A percentile compares a stretch with the other conserved stretches of the same genome.
These are phyloP conservation scores for Marmota monax DNA, from an alignment of 2,113 vertebrate species.

Conservation along the genomic window DNA sequence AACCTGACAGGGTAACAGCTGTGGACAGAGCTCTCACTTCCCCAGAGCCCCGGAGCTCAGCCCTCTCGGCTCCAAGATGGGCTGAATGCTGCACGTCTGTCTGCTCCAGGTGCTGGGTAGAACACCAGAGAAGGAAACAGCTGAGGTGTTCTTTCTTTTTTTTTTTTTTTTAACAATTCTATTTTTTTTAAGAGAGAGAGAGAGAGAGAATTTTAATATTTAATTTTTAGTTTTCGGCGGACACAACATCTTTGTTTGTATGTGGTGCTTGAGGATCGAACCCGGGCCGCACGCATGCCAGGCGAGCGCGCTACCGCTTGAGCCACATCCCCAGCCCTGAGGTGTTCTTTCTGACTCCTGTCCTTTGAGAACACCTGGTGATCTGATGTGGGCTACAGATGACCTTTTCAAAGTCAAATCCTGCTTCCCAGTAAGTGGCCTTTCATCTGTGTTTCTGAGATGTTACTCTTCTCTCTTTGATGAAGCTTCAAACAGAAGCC, in stretches of 20 bases:
- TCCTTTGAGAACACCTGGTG: background rate
- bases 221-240: no score
- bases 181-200: no score
- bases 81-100: no score
- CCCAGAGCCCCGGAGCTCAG: background rate
- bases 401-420: background rate
- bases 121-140: background rate
- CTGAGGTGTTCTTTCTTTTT: background rate
- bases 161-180: no score
- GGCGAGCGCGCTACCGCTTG: no score
- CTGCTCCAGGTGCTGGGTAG: background rate
- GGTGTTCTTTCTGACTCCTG: background rate
- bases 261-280: no score
- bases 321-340: no score
- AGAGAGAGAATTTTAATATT: no score
- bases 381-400: no score
- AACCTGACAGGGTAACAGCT: background rate
- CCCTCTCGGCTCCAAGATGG: no score
- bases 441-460: background rate
- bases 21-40: fast-evolving
- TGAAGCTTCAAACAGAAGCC: background rate
- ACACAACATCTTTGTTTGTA: no score
- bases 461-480: background rate
- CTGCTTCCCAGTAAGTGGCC: background rate
- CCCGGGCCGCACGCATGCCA: no score